A percentile compares a stretch with the other conserved stretches of the same genome.
phyloP scores from a whole-genome alignment of 2,113 vertebrate genomes.

The Tetrao urogallus region DNA sequence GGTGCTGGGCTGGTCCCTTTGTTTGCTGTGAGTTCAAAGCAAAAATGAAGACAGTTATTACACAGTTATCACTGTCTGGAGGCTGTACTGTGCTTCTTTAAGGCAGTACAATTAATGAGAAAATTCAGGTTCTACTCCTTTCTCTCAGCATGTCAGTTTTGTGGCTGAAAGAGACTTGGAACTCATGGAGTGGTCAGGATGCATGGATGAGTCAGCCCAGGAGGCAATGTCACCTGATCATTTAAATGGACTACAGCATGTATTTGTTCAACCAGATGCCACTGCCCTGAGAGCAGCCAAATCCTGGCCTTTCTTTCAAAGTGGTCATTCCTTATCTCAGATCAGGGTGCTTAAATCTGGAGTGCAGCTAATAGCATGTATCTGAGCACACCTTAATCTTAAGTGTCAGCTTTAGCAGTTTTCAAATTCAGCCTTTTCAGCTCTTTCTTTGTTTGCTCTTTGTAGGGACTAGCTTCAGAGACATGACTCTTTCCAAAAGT shows the following conservation, averaged over 20 bases:
- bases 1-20: background rate
- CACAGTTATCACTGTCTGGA: background rate
- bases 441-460: background rate
- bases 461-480: background rate
- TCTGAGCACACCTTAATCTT: background rate
- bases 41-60: conserved; percentile 14
- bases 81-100: background rate
- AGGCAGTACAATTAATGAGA: background rate
- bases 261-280: background rate
- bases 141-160: background rate
- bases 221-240: background rate
- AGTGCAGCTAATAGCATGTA: background rate
- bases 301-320: background rate
- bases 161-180: background rate
- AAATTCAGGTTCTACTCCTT: background rate
- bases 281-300: background rate
- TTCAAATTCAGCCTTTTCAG: background rate
- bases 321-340: background rate
- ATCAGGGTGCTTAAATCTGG: background rate
- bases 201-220: background rate
- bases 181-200: background rate
- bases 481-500: background rate
- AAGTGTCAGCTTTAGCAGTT: background rate
- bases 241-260: background rate
- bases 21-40: conserved; percentile 19